These are phyloP conservation scores for Ianthella basta DNA, from an alignment of 37 sponge, comb jelly and placozoan species.

Conservation along the genomic window DNA sequence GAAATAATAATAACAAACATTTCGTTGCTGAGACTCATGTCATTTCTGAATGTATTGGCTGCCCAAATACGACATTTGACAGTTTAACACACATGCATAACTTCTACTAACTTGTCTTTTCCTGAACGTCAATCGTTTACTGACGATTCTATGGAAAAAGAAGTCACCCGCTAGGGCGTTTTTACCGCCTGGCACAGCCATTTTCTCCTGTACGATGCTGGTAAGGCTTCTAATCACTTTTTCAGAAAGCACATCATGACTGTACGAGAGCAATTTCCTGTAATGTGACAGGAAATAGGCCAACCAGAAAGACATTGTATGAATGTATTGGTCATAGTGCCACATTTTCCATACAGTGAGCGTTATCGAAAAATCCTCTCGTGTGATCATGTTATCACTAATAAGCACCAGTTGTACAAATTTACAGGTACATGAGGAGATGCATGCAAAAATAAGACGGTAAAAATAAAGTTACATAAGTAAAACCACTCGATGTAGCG, in stretches of 20 bases:
- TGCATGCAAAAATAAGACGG: not conserved
- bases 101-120: too few species aligned
- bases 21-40: not conserved
- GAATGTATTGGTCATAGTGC: not conserved
- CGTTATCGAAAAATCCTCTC: not conserved
- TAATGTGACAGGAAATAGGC: conserved; percentile 11
- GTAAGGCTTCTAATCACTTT: not conserved
- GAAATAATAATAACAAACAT: not conserved
- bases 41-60: not conserved
- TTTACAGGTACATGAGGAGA: not conserved
- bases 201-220: too few species aligned
- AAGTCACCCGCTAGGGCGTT: too few species aligned
- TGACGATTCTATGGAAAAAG: too few species aligned
- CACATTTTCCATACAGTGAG: not conserved
- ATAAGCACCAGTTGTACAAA: not conserved
- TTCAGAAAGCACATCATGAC: conserved; percentile 1
- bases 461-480: not conserved
- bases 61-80: too few species aligned
- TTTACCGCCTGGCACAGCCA: too few species aligned
- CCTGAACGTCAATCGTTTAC: too few species aligned
- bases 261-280: conserved; percentile 10
- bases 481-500: too few species aligned
- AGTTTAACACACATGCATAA: not conserved
- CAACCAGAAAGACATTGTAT: not conserved
- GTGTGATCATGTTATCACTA: not conserved